A percentile compares a stretch with the other conserved stretches of the same genome.
phyloP scores from a whole-genome alignment of 2,113 vertebrate genomes.

The Nesoenas mayeri region DNA sequence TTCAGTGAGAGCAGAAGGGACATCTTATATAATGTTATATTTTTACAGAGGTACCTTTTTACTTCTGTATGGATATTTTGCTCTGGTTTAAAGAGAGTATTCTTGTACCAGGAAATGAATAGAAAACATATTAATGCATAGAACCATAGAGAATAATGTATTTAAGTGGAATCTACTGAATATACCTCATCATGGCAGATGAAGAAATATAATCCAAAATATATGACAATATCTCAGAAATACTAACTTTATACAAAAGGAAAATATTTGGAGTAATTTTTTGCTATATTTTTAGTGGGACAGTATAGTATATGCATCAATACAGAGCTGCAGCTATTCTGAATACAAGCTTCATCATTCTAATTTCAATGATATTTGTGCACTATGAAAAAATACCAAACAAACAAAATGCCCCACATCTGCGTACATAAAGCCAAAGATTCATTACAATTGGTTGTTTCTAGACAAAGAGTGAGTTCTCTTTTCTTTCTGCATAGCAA shows the following conservation, averaged over 20 bases:
- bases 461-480: not conserved
- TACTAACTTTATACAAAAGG: not conserved
- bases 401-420: fast-evolving
- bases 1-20: not conserved
- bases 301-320: not conserved
- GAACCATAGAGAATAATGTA: not conserved
- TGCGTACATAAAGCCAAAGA: not conserved
- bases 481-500: not conserved
- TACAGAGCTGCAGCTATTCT: not conserved
- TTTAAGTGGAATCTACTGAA: not conserved
- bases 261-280: not conserved
- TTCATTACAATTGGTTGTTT: not conserved
- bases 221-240: not conserved
- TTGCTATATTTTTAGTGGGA: not conserved
- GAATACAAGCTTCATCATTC: not conserved
- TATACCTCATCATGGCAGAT: not conserved
- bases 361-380: not conserved
- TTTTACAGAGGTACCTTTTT: not conserved
- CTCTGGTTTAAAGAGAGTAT: not conserved
- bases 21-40: not conserved
- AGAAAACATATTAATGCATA: not conserved
- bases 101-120: not conserved
- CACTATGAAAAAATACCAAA: not conserved
- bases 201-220: not conserved
- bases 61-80: not conserved